Conservation (phyloP, 2,888 invertebrate species). For the Diplazon laetatorius region DNA sequence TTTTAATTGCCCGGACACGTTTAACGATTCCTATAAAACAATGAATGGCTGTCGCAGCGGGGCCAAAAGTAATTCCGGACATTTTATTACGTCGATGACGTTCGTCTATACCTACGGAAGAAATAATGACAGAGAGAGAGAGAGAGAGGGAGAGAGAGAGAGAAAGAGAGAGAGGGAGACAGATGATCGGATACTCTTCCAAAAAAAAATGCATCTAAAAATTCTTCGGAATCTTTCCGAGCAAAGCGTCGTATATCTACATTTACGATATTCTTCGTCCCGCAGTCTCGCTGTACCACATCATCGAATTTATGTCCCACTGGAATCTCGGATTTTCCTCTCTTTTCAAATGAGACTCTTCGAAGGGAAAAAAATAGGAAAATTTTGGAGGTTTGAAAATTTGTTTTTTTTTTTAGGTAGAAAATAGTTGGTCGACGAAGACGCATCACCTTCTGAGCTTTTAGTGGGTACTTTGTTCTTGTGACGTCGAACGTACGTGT, state of each 20-base stretch:
- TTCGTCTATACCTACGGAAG: constrained; percentile 1
- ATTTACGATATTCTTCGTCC: constrained; percentile 56
- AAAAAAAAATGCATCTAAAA: constrained; percentile 36
- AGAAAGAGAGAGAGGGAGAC: constrained; percentile 23
- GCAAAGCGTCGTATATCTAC: constrained; percentile 50
- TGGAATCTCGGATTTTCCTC: constrained; percentile 7
- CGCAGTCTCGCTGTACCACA: constrained; percentile 41
- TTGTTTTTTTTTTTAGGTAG: constrained; percentile 15
- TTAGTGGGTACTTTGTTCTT: constrained; percentile 36
- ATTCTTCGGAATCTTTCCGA: constrained; percentile 29
- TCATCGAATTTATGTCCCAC: neutral
- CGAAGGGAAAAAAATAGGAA: constrained; percentile 31
- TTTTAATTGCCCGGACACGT: constrained; percentile 76
- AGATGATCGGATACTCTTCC: constrained; percentile 39
- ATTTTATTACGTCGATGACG: constrained; percentile 32
- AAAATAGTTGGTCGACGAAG: constrained; percentile 9
- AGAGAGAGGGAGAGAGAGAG: constrained; percentile 3
- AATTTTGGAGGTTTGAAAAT: constrained; percentile 19
- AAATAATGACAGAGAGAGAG: constrained; percentile 27
- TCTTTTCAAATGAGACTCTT: neutral
- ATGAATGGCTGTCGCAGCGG: constrained; percentile 74
- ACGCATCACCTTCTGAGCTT: constrained; percentile 6
- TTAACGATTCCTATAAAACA: constrained; percentile 80
- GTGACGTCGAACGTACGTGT: constrained; percentile 20
- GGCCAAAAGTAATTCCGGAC: constrained; percentile 18